Evolutionary conservation across 2,113 vertebrate species (phyloP).

Genomic region (Campylorhamphus procurvoides): DNA sequence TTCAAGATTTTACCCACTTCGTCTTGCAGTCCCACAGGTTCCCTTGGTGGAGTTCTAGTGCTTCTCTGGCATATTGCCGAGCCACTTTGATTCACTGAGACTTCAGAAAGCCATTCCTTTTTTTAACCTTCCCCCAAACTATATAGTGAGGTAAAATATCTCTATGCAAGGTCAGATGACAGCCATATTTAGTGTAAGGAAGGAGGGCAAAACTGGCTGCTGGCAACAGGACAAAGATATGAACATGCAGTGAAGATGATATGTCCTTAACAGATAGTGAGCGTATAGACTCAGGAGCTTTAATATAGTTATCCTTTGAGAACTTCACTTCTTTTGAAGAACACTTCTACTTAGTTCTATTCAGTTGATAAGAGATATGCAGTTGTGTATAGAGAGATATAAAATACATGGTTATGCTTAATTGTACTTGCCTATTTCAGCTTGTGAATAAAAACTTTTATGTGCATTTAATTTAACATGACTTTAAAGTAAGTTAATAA

Average conservation of each 20-base stretch:
- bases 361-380: neutral
- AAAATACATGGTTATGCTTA: neutral
- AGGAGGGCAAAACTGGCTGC: neutral
- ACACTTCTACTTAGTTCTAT: neutral
- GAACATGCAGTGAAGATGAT: neutral
- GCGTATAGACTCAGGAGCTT: rapidly evolving
- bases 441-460: neutral
- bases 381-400: neutral
- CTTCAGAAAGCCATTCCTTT: neutral
- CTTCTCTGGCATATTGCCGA: neutral
- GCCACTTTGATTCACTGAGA: neutral
- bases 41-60: neutral
- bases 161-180: neutral
- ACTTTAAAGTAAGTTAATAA: neutral
- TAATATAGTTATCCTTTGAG: neutral
- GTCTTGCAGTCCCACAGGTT: neutral
- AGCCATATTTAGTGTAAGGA: neutral
- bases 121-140: neutral
- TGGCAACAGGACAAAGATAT: too few species aligned
- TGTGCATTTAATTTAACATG: neutral
- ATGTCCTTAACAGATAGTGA: neutral
- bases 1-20: neutral
- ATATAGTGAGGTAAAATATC: neutral
- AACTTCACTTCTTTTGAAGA: neutral
- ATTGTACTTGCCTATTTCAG: neutral